Evolutionary conservation across 2,113 vertebrate species (phyloP).

Genomic region (Hypanus sabinus): DNA sequence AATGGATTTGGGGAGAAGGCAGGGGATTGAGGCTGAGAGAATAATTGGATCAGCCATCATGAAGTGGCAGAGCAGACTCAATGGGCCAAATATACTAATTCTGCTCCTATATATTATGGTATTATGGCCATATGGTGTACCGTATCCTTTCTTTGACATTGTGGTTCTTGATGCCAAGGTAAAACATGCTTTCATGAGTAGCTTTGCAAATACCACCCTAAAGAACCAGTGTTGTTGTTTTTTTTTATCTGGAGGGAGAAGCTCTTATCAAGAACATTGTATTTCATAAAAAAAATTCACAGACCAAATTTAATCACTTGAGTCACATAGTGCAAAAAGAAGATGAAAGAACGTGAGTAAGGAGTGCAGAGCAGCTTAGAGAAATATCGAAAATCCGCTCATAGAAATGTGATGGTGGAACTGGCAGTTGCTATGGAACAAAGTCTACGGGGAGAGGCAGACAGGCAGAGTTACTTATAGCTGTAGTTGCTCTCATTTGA

Average conservation of each 20-base stretch:
- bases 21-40: too few species aligned
- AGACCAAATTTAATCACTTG: not conserved
- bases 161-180: not conserved
- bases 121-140: too few species aligned
- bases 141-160: not conserved
- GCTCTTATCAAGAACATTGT: not conserved
- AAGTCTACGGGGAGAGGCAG: not conserved
- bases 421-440: not conserved
- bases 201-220: not conserved
- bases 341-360: not conserved
- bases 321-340: not conserved
- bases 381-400: not conserved
- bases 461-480: not conserved
- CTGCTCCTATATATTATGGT: too few species aligned
- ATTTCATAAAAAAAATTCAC: not conserved
- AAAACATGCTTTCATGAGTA: not conserved
- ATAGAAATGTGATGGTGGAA: not conserved
- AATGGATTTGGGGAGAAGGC: too few species aligned
- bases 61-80: too few species aligned
- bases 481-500: not conserved
- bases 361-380: not conserved
- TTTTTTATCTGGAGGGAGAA: not conserved
- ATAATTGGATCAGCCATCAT: too few species aligned
- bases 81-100: too few species aligned
- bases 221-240: not conserved